These are phyloP conservation scores for Crepidodera aurea DNA, from an alignment of 2,888 invertebrate species.

Conservation along the genomic window DNA sequence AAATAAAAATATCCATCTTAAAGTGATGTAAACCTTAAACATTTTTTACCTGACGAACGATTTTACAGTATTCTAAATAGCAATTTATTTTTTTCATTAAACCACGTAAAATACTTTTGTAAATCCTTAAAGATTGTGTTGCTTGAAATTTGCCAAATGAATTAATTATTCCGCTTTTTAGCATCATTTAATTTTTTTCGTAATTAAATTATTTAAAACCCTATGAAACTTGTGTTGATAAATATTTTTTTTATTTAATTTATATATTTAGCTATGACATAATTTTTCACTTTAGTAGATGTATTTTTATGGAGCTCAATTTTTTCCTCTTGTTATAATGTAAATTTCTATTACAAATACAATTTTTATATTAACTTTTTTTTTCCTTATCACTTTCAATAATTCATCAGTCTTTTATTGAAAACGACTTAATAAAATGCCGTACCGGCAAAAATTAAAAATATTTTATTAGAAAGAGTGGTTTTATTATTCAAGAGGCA, in stretches of 20 bases:
- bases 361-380: conserved; percentile 17
- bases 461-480: too few species aligned
- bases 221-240: conserved; percentile 11
- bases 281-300: conserved; percentile 36
- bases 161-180: conserved; percentile 20
- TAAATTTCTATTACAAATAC: conserved; percentile 32
- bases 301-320: conserved; percentile 41
- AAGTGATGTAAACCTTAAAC: conserved; percentile 1
- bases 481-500: too few species aligned
- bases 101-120: conserved; percentile 4
- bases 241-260: conserved; percentile 14
- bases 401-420: too few species aligned
- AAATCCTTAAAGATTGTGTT: conserved; percentile 17
- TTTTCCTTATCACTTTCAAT: not conserved
- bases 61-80: conserved; percentile 20
- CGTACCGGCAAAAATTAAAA: too few species aligned
- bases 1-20: not conserved
- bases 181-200: conserved; percentile 1
- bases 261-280: conserved; percentile 19
- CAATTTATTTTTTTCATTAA: not conserved
- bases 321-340: conserved; percentile 33
- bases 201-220: not conserved
- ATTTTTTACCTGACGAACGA: conserved; percentile 13
- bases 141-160: conserved; percentile 19
- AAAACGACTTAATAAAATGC: too few species aligned